Conservation (phyloP, 2,113 vertebrate species). For the Triplophysa tibetana region DNA sequence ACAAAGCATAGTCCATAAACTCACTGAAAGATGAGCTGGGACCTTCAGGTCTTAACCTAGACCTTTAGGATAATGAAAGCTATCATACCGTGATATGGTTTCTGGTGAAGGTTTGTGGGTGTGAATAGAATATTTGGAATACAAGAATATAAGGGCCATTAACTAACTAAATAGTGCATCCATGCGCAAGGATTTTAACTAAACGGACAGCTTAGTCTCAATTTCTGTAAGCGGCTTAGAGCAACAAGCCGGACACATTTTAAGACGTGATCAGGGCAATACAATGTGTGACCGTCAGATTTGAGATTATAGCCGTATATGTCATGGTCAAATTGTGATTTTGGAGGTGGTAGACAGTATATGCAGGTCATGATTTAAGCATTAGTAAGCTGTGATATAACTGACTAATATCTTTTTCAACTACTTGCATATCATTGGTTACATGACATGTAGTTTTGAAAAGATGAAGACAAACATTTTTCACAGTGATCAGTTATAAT, state of each 20-base stretch:
- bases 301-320: no score
- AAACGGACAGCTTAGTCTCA: neutral
- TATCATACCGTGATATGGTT: neutral
- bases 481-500: no score
- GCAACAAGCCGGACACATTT: neutral
- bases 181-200: neutral
- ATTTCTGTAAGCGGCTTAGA: neutral
- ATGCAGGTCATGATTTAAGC: no score
- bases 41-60: no score
- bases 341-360: no score
- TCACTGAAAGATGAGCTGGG: no score
- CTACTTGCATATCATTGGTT: no score
- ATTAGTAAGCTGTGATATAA: no score
- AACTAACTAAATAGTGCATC: neutral
- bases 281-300: neutral
- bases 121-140: neutral
- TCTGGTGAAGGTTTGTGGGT: neutral
- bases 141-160: neutral
- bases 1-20: no score
- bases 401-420: no score
- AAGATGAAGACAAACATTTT: neutral
- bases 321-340: no score
- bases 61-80: neutral
- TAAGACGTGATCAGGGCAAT: neutral
- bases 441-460: neutral